Evolutionary conservation across 1,140 invertebrate species (phyloP), one percentile per base, ranked within the genome.

Genomic region (Pachypsylla venusta): DNA sequence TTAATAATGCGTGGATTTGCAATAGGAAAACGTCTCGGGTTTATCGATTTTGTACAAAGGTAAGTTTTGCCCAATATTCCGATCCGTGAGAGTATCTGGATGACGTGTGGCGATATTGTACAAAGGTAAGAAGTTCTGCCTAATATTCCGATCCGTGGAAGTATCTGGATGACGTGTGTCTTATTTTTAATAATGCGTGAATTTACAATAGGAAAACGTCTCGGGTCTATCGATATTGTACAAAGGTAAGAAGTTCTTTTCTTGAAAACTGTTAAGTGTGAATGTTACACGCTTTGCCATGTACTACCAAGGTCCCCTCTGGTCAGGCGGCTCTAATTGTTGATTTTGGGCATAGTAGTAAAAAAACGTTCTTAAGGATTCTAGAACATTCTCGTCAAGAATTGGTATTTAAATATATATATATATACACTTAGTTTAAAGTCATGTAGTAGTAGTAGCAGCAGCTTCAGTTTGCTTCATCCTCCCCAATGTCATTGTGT

Each of bases 111-210:
- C 87, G 89, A 76, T 96, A 90, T 73, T 97, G 94, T 76, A 93
- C 93, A 63, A 99, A 98, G 84, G 92, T 98, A 75, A 76, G 20
- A n/a, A n/a, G 91, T 12, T 14, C 20, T 39, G 93, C 93, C 40
- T 82, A 91, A 65, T 99, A 98, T 70, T 83, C 83, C 55, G 93
- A 98, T 76, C 96, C 96, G 0, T 98, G 95, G 94, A 90, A 98
- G 69, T 98, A 97, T 72, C 91, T 97, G 4, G 93, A 99, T 67
- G 96, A 99, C 73, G 92, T 99, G 1, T 99, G 93, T 93, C 80
- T 98, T 35, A 99, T 99, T 95, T 98, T 99, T 71, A 94, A 98
- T 63, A 99, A 99, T 74, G 96, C 96, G 14, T 99, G 96, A 95
- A 76, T 98, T 1, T 99, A 98, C 70, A 99, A 99, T 73, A 83